phyloP scores from a whole-genome alignment of 2,797 vertebrate species.

The Scleropages formosus region DNA sequence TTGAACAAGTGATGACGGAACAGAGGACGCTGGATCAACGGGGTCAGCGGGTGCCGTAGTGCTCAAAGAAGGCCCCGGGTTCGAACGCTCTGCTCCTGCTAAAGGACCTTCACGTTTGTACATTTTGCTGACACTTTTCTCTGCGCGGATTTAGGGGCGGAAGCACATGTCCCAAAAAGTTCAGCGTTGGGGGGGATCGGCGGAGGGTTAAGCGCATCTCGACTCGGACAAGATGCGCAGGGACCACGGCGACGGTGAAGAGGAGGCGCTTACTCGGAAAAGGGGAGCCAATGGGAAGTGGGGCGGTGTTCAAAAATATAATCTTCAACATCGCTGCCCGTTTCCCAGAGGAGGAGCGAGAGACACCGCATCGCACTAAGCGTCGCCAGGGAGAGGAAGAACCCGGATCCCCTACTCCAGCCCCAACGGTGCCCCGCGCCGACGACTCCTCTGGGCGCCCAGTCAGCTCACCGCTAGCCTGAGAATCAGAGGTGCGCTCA shows the following conservation, averaged over 20 bases:
- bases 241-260: not conserved
- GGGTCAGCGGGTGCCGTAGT: too few species aligned
- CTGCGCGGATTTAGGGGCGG: too few species aligned
- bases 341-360: not conserved
- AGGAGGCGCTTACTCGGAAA: not conserved
- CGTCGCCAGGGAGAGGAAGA: too few species aligned
- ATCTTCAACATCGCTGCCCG: not conserved
- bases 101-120: too few species aligned
- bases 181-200: not conserved
- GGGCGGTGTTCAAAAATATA: not conserved
- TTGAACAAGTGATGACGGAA: too few species aligned
- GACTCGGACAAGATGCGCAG: not conserved
- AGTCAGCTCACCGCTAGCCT: too few species aligned
- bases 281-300: not conserved
- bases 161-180: not conserved
- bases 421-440: not conserved
- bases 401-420: not conserved
- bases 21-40: too few species aligned
- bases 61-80: too few species aligned
- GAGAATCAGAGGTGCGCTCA: too few species aligned
- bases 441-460: too few species aligned
- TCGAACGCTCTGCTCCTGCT: too few species aligned
- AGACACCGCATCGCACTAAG: not conserved
- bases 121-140: too few species aligned
- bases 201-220: not conserved